phyloP scores from a whole-genome alignment of 2,113 vertebrate species.

The Cheirogaleus medius region DNA sequence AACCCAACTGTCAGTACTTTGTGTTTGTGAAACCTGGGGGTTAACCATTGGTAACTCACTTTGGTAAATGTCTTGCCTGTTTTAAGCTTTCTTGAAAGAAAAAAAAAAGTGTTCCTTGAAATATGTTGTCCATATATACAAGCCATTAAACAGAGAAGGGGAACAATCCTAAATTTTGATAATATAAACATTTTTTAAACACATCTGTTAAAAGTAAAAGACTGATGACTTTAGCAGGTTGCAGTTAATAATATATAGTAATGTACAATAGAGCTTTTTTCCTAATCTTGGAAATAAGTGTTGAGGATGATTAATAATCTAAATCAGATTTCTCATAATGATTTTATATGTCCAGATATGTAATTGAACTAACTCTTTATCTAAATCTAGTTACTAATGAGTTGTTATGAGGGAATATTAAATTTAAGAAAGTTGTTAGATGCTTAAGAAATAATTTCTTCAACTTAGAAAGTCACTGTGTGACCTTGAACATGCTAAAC shows the following conservation, averaged over 20 bases:
- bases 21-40: neutral
- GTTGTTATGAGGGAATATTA: neutral
- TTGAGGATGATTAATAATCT: neutral
- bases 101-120: neutral
- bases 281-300: neutral
- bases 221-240: neutral
- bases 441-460: conserved; percentile 16
- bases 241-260: neutral
- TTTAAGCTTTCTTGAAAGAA: neutral
- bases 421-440: conserved; percentile 1
- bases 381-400: neutral
- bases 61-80: neutral
- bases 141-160: neutral
- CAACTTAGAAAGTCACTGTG: neutral
- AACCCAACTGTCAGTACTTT: neutral
- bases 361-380: neutral
- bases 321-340: conserved; percentile 13
- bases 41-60: neutral
- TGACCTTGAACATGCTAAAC: neutral
- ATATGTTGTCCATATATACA: conserved; percentile 10
- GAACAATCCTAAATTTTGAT: neutral
- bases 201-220: neutral
- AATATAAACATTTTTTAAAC: neutral
- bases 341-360: neutral
- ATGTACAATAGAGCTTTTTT: neutral